These are phyloP conservation scores for Halcyon malimbica DNA, from an alignment of 2,113 vertebrate species.

Conservation along the genomic window DNA sequence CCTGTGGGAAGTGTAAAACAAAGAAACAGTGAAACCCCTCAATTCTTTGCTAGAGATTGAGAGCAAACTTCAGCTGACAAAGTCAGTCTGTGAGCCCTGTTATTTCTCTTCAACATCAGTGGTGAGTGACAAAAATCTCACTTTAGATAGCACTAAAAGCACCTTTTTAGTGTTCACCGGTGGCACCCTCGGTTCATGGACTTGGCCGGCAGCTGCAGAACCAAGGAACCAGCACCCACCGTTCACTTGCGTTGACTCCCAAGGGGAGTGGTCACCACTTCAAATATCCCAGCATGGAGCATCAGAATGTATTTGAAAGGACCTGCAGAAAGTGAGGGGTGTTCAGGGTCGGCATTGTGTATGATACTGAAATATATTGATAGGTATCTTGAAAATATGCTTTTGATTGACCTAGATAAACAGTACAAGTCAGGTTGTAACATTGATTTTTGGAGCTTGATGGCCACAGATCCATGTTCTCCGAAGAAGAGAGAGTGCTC, in stretches of 20 bases:
- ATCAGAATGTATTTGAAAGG: background rate
- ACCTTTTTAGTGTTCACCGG: background rate
- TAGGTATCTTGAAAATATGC: background rate
- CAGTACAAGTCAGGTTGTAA: background rate
- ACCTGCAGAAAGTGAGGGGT: background rate
- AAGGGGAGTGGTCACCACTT: background rate
- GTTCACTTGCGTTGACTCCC: background rate
- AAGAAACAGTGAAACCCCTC: background rate
- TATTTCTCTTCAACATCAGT: background rate
- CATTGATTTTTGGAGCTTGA: background rate
- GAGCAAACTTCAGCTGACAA: background rate
- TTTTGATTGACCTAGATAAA: background rate
- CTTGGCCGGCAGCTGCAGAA: background rate
- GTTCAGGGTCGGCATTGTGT: background rate
- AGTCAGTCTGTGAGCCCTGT: background rate
- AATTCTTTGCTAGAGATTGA: background rate
- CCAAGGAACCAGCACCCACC: background rate
- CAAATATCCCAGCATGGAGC: background rate
- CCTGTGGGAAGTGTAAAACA: background rate
- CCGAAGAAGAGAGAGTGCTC: background rate
- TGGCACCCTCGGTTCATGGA: background rate
- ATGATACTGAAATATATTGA: background rate
- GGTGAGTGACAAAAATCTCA: background rate
- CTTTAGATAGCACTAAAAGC: background rate
- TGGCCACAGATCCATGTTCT: background rate